These are phyloP conservation scores for Zaprionus vittiger DNA, from an alignment of 1,140 invertebrate species.

Conservation along the genomic window DNA sequence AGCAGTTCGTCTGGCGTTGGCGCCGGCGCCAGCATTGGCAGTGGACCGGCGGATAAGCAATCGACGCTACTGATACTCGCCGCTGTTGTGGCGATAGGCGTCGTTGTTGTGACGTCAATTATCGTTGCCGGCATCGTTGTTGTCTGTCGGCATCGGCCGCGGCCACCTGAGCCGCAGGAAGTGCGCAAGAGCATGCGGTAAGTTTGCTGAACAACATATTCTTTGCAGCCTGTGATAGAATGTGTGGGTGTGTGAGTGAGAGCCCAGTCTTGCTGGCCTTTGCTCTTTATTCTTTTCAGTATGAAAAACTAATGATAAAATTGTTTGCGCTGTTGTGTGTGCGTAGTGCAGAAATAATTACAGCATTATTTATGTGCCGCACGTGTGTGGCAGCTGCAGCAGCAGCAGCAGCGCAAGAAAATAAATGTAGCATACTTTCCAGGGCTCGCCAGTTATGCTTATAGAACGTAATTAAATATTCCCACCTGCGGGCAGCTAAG, in stretches of 20 bases:
- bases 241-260: too few relatives aligned
- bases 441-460: slow-evolving; percentile 43
- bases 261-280: background rate
- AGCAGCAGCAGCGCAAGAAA: slow-evolving; percentile 1
- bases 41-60: slow-evolving; percentile 80
- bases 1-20: slow-evolving; percentile 54
- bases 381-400: slow-evolving; percentile 57
- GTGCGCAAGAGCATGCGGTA: slow-evolving; percentile 84
- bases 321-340: slow-evolving; percentile 62
- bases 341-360: slow-evolving; percentile 72
- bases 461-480: slow-evolving; percentile 57
- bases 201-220: slow-evolving; percentile 29
- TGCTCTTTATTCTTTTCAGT: slow-evolving; percentile 32
- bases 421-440: slow-evolving; percentile 53
- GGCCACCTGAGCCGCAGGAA: slow-evolving; percentile 84
- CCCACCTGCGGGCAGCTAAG: background rate
- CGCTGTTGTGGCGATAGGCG: slow-evolving; percentile 82
- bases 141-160: slow-evolving; percentile 82
- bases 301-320: slow-evolving; percentile 74
- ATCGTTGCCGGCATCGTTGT: slow-evolving; percentile 84
- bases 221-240: too few relatives aligned
- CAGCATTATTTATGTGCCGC: slow-evolving; percentile 73
- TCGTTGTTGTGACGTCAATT: slow-evolving; percentile 84
- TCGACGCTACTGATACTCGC: slow-evolving; percentile 82
- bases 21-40: slow-evolving; percentile 77